A percentile compares a stretch with the other conserved stretches of the same genome.
These are phyloP conservation scores for Melieria crassipennis DNA, from an alignment of 2,888 invertebrate species.

Conservation along the genomic window DNA sequence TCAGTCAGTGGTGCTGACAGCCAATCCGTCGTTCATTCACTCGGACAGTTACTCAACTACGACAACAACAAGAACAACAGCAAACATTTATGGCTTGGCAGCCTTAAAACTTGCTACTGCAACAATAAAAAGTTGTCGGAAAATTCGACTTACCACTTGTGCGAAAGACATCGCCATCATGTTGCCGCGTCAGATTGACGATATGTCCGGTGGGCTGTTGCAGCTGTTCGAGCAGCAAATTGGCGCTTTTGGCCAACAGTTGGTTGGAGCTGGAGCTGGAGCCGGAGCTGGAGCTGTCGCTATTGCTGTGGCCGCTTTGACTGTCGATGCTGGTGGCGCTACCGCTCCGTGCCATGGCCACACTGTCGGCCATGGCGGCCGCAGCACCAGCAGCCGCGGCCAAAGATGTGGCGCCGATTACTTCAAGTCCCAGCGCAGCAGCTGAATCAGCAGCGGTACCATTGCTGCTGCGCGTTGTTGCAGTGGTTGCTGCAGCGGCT, in stretches of 20 bases:
- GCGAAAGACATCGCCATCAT: conserved; percentile 65
- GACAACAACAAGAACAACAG: neutral
- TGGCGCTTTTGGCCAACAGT: conserved; percentile 49
- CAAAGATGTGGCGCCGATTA: conserved; percentile 50
- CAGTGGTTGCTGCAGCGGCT: conserved; percentile 28
- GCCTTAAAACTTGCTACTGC: neutral
- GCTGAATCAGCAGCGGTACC: conserved; percentile 4
- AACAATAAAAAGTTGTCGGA: too few relatives aligned
- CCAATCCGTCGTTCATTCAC: neutral
- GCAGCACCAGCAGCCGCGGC: conserved; percentile 46
- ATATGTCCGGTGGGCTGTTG: conserved; percentile 55
- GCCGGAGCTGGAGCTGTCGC: conserved; percentile 17
- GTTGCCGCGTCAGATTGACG: conserved; percentile 65
- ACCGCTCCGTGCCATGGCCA: neutral
- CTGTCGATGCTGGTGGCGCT: conserved; percentile 14
- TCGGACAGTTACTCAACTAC: too few relatives aligned
- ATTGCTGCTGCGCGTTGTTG: conserved; percentile 1
- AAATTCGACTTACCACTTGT: conserved; percentile 59
- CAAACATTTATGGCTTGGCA: neutral
- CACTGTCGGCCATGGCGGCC: conserved; percentile 27
- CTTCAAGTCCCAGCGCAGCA: conserved; percentile 32
- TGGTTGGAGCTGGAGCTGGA: conserved; percentile 16
- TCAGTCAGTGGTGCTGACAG: neutral
- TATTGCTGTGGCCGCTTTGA: conserved; percentile 19
- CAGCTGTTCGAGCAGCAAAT: conserved; percentile 59